Conservation (phyloP, 1,140 invertebrate genomes). For the Brachionus paranguensis region DNA sequence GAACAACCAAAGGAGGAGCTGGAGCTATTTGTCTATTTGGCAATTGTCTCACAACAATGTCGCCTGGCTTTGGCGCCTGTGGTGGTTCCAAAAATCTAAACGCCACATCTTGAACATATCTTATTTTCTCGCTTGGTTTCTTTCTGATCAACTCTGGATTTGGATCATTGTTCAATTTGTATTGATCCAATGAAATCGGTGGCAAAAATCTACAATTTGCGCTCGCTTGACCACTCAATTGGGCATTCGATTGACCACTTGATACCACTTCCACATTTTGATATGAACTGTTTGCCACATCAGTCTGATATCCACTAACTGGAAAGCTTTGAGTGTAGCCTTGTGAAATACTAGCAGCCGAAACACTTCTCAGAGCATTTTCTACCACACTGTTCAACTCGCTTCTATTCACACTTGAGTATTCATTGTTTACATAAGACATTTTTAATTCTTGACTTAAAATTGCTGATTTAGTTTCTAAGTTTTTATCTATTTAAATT, state of each 20-base stretch:
- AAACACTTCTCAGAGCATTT: constrained; percentile 24
- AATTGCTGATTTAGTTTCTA: not conserved
- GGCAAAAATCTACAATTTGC: constrained; percentile 20
- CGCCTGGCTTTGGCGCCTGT: constrained; percentile 23
- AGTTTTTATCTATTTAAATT: not conserved
- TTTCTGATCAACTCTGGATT: constrained; percentile 32
- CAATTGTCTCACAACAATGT: constrained; percentile 7
- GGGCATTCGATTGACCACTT: not conserved
- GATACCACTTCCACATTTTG: not conserved
- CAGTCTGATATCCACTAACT: not conserved
- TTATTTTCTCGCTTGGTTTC: constrained; percentile 13
- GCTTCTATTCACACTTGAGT: not conserved
- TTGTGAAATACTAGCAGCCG: not conserved
- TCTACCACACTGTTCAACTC: not conserved
- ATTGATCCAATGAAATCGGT: constrained; percentile 14
- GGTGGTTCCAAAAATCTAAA: constrained; percentile 32
- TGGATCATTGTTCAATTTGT: constrained; percentile 38
- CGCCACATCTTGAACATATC: constrained; percentile 15
- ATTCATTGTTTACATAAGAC: not conserved
- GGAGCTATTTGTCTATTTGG: constrained; percentile 27
- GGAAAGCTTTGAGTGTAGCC: not conserved
- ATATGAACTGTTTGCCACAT: not conserved
- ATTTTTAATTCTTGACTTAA: not conserved
- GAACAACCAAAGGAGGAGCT: constrained; percentile 33
- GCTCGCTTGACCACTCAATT: not conserved